Base-by-base conservation (phyloP, 2,797 vertebrate species). In the Clamator glandarius region DNA sequence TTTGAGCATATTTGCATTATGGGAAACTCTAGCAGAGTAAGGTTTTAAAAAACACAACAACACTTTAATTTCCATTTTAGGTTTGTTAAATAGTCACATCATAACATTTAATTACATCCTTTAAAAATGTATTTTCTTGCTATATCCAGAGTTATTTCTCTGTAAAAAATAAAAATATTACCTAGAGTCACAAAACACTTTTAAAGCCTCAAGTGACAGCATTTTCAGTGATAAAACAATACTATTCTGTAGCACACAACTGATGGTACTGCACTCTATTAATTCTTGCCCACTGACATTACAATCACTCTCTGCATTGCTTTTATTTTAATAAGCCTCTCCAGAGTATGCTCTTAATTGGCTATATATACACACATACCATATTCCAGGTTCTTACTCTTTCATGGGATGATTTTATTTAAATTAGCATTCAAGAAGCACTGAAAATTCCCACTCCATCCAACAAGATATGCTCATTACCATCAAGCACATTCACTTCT, bases 331-430 rank as follows among this genome's bases (percentile, higher is more conserved):
- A 76, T 52, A 84, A 82, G 84, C 28, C 50, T 84, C 81, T 89
- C 44, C 48, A 63, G 39, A 76, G 31, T 19, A 58, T 79, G 35
- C 46, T 89, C 95, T 92, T 76, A 87, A 93, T 90, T 92, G 82
- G 69, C 69, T 20, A 58, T 62, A 75, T 9, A 62, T 31, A 41
- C 26, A 39, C 7, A 17, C 5, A 12, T 3, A 50, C 20, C 59
- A 83, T 69, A 66, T 14, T 79, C 70, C 15, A 9, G 8, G 3
- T 72, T 69, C 54, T 66, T 61, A 46, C 5, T 39, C 51, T 66
- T 61, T 79, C 28, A 73, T 58, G 62, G 28, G n/a, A 68, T 50
- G 44, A 75, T 58, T 86, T 78, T 39, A 90, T 62, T 84, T 78
- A 83, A 76, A 95, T 77, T 83, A 78, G 46, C 17, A 15, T 55